Conservation (phyloP, 2,888 invertebrate genomes). For the Parnassius mnemosyne region DNA sequence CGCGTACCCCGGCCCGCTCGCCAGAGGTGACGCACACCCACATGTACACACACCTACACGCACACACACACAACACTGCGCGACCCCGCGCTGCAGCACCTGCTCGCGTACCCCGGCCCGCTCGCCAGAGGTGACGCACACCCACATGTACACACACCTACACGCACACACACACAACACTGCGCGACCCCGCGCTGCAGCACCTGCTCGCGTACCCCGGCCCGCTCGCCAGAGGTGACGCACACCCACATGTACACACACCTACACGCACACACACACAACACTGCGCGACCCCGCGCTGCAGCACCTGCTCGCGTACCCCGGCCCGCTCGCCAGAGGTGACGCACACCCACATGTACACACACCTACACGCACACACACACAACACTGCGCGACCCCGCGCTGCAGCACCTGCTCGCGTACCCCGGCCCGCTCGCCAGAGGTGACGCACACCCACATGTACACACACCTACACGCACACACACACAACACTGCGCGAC, state of each 20-base stretch:
- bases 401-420: slow-evolving; percentile 82
- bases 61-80: neutral
- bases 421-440: slow-evolving; percentile 92
- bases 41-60: neutral
- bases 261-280: neutral
- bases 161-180: too few relatives aligned
- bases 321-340: too few relatives aligned
- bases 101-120: too few relatives aligned
- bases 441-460: slow-evolving; percentile 41
- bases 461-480: neutral
- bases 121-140: too few relatives aligned
- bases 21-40: slow-evolving; percentile 69
- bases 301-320: too few relatives aligned
- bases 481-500: neutral
- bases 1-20: slow-evolving; percentile 90
- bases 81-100: too few relatives aligned
- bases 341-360: too few relatives aligned
- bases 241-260: neutral
- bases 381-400: slow-evolving; percentile 65
- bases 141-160: too few relatives aligned
- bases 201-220: slow-evolving; percentile 89
- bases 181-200: slow-evolving; percentile 80
- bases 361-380: too few relatives aligned
- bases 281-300: too few relatives aligned
- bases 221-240: slow-evolving; percentile 84